A percentile compares a stretch with the other conserved stretches of the same genome.
These are phyloP conservation scores for Nomada lathburiana DNA, from an alignment of 2,888 invertebrate genomes.

Conservation along the genomic window DNA sequence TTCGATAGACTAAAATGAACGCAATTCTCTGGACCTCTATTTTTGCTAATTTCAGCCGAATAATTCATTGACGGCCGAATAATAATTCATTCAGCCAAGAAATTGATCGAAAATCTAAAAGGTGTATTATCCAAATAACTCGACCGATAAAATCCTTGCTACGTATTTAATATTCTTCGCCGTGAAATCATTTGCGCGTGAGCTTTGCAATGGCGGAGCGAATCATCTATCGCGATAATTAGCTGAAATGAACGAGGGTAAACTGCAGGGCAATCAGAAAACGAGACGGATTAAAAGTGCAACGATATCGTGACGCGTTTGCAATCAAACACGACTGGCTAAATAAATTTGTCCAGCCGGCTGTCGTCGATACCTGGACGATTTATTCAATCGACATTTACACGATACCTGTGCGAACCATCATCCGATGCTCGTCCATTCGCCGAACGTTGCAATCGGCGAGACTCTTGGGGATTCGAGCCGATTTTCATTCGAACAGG, in stretches of 20 bases:
- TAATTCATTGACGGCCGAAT: too few relatives aligned
- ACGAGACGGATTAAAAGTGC: background rate
- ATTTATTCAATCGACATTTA: background rate
- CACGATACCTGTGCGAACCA: background rate
- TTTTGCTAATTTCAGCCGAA: too few relatives aligned
- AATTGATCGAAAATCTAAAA: too few relatives aligned
- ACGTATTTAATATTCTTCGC: background rate
- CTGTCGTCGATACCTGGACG: constrained; percentile 3
- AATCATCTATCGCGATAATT: background rate
- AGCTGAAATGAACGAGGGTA: background rate
- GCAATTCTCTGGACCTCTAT: too few relatives aligned
- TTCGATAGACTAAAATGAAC: too few relatives aligned
- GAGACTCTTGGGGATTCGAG: background rate
- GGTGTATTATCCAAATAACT: too few relatives aligned
- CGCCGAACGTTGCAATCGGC: background rate
- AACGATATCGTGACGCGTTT: constrained; percentile 11
- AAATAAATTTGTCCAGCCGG: constrained; percentile 9
- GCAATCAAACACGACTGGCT: background rate
- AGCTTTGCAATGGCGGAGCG: background rate
- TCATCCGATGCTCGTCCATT: background rate
- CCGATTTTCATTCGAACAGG: background rate
- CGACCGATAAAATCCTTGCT: too few relatives aligned
- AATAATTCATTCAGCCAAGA: too few relatives aligned
- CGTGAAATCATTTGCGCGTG: background rate
- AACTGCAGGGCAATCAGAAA: background rate